Conservation (phyloP, 2,797 vertebrate species). For the Acanthurus tractus region DNA sequence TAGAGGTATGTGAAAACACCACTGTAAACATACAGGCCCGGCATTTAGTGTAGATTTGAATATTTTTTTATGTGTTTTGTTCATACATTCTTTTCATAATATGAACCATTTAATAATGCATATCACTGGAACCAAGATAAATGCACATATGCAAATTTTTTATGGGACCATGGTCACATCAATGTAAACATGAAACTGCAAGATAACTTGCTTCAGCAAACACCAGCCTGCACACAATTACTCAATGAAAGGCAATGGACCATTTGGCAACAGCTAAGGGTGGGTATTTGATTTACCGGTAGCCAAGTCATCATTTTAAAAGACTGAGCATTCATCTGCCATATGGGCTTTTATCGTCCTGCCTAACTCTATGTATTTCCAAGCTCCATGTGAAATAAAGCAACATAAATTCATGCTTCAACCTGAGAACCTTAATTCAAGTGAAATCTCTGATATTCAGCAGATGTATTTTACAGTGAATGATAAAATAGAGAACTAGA, state of each 20-base stretch:
- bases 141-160: not conserved
- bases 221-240: slow-evolving; percentile 31
- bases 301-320: slow-evolving; percentile 74
- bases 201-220: slow-evolving; percentile 45
- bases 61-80: not conserved
- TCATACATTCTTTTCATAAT: not conserved
- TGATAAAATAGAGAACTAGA: not conserved
- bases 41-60: too few relatives aligned
- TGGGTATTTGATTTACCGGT: slow-evolving; percentile 71
- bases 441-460: slow-evolving; percentile 7
- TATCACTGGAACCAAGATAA: not conserved
- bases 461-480: slow-evolving; percentile 8
- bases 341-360: slow-evolving; percentile 60
- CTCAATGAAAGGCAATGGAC: slow-evolving; percentile 43
- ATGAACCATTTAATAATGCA: not conserved
- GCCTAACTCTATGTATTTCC: slow-evolving; percentile 46
- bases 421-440: slow-evolving; percentile 40
- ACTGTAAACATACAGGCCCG: too few relatives aligned
- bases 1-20: too few relatives aligned
- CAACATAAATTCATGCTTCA: slow-evolving; percentile 41
- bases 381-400: slow-evolving; percentile 40
- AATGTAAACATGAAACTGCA: not conserved
- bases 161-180: slow-evolving; percentile 10
- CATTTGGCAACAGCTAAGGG: slow-evolving; percentile 46
- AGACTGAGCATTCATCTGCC: slow-evolving; percentile 66